A percentile compares a stretch with the other conserved stretches of the same genome.
These are phyloP conservation scores for Acanthosoma haemorrhoidale DNA, from an alignment of 2,888 invertebrate genomes.

Conservation along the genomic window DNA sequence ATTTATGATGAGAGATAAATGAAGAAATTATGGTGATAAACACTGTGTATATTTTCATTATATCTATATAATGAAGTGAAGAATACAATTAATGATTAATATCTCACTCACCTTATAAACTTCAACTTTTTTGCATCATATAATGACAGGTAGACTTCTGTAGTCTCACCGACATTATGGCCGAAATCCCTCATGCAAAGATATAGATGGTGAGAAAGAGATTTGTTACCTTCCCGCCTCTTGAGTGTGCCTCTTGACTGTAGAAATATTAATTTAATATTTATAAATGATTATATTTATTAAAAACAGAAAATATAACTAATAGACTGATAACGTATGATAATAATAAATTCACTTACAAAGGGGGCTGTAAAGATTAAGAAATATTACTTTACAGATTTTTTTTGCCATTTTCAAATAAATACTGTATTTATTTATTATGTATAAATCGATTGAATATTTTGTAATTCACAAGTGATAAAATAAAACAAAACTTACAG, in stretches of 20 bases:
- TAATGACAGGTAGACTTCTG: slow-evolving; percentile 79
- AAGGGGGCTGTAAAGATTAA: no score
- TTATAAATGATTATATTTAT: no score
- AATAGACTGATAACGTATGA: no score
- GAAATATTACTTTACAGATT: no score
- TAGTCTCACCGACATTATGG: slow-evolving; percentile 79
- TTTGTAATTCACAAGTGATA: background rate
- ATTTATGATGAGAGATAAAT: background rate
- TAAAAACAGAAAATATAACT: no score
- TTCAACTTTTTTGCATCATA: slow-evolving; percentile 73
- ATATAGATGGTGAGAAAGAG: slow-evolving; percentile 71
- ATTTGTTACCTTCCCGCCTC: slow-evolving; percentile 51
- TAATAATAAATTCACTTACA: no score
- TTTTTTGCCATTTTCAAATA: no score
- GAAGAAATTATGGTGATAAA: background rate
- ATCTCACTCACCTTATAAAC: slow-evolving; percentile 56
- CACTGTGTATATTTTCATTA: background rate
- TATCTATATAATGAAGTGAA: background rate
- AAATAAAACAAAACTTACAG: slow-evolving; percentile 44
- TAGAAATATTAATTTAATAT: no score
- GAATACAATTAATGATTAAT: background rate
- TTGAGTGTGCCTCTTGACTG: slow-evolving; percentile 56
- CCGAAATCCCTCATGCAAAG: slow-evolving; percentile 86
- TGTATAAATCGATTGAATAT: no score
- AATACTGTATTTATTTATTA: no score